Base-by-base conservation (phyloP, 1,140 invertebrate genomes). In the Camponotus floridanus region DNA sequence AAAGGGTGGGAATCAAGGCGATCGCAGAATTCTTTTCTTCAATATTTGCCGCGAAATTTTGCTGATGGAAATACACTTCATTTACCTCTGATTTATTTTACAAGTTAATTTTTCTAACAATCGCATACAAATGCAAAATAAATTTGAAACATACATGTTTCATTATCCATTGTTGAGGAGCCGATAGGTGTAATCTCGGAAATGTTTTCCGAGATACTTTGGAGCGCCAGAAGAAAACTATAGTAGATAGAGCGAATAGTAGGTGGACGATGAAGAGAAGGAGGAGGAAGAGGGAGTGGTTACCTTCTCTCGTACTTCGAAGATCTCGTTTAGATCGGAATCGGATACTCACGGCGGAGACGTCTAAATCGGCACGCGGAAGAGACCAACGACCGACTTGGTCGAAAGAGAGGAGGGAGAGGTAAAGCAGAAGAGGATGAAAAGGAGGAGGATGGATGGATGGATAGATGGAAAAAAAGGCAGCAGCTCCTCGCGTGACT, bases 291-390 rank as follows among this genome's bases (percentile, higher is more conserved):
- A 85, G 13, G 42, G 55, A 81, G 36, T 70, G 76, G 85, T 68
- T 80, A 81, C 62, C 85, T 79, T 85, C 84, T 81, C 65, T 81
- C 65, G 76, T 86, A 86, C 85, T 81, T 59, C 18, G 15, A 45
- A 57, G 76, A 90, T 90, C 89, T 88, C 59, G 81, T 86, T 87
- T 81, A 86, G 87, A 90, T 90, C 76, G 85, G 80, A 86, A 90
- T 91, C 88, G 79, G 83, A 81, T 80, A 86, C 71, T 78, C 59
- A 45, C 36, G 45, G 57, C 78, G 79, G 80, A 88, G 84, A 90
- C 80, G 89, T 91, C 90, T 91, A 91, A 91, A 91, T 91, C 90
- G 87, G 78, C 87, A 88, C 89, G 87, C 88, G 90, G 87, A 90
- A 91, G 89, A 80, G 74, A 90, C 88, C 73, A 86, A 90, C 76